Percentiles rank a stretch among this genome's conserved stretches.
phyloP scores from a whole-genome alignment of 2,888 invertebrate species.

The Kryphioiulus occultus region DNA sequence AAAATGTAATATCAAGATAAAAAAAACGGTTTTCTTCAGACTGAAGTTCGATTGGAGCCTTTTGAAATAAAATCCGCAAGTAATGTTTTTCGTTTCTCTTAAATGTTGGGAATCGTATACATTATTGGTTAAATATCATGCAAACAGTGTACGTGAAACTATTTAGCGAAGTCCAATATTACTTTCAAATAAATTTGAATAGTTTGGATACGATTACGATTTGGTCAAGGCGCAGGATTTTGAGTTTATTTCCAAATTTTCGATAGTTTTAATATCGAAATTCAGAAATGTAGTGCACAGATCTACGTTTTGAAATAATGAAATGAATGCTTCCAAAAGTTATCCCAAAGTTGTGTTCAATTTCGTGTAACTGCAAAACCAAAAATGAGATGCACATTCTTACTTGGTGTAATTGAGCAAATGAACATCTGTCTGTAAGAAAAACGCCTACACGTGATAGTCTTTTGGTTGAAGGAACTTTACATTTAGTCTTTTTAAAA shows the following conservation, averaged over 20 bases:
- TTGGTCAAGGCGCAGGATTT: conserved; percentile 32
- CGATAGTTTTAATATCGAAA: not conserved
- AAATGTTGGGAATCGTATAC: not conserved
- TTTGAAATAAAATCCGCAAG: not conserved
- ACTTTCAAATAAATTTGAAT: not conserved
- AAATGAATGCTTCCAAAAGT: too few relatives aligned
- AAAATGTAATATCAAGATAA: not conserved
- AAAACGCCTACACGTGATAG: not conserved
- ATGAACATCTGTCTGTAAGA: conserved; percentile 22
- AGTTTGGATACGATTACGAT: not conserved
- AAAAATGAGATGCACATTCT: not conserved
- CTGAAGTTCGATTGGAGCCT: not conserved
- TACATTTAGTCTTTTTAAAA: not conserved
- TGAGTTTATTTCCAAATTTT: not conserved
- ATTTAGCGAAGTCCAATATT: not conserved
- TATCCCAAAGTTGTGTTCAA: too few relatives aligned
- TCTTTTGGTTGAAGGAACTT: conserved; percentile 11
- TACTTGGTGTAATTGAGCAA: not conserved
- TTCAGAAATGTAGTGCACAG: not conserved
- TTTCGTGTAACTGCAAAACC: not conserved
- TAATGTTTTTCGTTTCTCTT: not conserved
- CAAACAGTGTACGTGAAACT: not conserved
- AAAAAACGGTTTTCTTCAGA: not conserved
- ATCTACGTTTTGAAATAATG: too few relatives aligned
- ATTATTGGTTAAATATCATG: not conserved